Base-by-base conservation (phyloP, 1,140 invertebrate species). In the Grapholita molesta region DNA sequence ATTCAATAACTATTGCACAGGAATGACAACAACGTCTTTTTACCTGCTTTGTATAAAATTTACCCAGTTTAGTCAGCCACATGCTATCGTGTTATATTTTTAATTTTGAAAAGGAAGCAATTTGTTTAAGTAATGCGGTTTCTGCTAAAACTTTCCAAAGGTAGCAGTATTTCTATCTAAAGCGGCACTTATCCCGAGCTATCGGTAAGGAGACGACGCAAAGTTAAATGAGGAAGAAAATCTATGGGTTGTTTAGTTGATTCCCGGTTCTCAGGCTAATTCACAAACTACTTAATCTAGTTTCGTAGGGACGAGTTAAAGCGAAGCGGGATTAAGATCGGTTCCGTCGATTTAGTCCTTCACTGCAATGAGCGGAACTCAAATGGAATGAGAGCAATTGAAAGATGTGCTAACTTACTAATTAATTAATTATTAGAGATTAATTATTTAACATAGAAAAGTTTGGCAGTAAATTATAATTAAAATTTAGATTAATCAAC, bases 201-300 rank as follows among this genome's bases (percentile, higher is more conserved):
- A 74, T 77, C 76, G 68, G 67, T 6, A 25, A 64, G 52, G 61
- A 73, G 68, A 74, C 68, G 69, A 57, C 70, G 68, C 48, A 75
- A 82, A 82, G 80, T 82, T 82, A 79, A 82, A 80, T 80, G 76
- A 80, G 76, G 70, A 79, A 80, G 78, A 79, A 82, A 82, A 82
- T 80, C 72, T 82, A 82, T 80, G 75, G 80, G 76, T 78, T 80
- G 76, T 82, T 78, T 82, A 74, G 74, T 75, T 70, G 71, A 75
- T 75, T 74, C 75, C 71, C 33, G 71, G 70, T 74, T 38, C 64
- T 71, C 64, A 74, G 67, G 73, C 75, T 80, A 80, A 82, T 82
- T 77, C 73, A 72, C 66, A 72, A 82, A 80, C 80, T 80, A 80
- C 71, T 78, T 80, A 76, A 80, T 80, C 74, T 73, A 57, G 48